These are phyloP conservation scores for Nothocercus nigrocapillus DNA, from an alignment of 2,113 vertebrate genomes.

Conservation along the genomic window DNA sequence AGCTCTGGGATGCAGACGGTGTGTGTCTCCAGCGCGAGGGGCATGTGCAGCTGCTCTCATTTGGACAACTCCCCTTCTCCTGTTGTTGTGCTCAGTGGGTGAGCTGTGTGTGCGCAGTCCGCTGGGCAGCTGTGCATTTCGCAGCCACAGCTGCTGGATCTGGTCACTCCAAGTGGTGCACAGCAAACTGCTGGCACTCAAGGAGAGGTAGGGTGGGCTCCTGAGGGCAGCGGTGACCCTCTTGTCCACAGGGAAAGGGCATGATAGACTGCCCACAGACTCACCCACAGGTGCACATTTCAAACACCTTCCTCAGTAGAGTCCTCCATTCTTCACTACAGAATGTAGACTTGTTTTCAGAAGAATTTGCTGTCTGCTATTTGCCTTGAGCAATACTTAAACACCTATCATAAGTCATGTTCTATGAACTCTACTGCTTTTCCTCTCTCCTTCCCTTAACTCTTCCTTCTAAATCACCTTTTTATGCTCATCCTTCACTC, in stretches of 20 bases:
- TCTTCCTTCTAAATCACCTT: neutral
- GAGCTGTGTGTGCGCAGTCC: neutral
- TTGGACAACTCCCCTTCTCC: neutral
- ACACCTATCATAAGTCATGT: neutral
- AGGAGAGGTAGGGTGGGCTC: neutral
- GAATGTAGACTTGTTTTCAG: neutral
- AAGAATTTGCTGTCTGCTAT: neutral
- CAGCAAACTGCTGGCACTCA: neutral
- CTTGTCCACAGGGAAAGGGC: no score
- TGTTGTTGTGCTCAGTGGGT: neutral
- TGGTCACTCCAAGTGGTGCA: neutral
- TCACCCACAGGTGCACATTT: neutral
- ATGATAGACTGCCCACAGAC: neutral
- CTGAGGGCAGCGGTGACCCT: neutral
- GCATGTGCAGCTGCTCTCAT: accelerated
- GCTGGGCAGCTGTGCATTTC: accelerated
- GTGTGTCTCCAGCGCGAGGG: accelerated
- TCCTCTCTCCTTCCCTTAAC: neutral
- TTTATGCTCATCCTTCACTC: no score
- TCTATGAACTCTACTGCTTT: neutral
- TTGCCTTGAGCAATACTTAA: neutral
- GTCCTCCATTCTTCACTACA: neutral
- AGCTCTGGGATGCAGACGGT: neutral
- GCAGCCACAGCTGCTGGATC: neutral
- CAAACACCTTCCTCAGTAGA: neutral